Evolutionary conservation across 2,113 vertebrate species (phyloP).

Genomic region (Procavia capensis): DNA sequence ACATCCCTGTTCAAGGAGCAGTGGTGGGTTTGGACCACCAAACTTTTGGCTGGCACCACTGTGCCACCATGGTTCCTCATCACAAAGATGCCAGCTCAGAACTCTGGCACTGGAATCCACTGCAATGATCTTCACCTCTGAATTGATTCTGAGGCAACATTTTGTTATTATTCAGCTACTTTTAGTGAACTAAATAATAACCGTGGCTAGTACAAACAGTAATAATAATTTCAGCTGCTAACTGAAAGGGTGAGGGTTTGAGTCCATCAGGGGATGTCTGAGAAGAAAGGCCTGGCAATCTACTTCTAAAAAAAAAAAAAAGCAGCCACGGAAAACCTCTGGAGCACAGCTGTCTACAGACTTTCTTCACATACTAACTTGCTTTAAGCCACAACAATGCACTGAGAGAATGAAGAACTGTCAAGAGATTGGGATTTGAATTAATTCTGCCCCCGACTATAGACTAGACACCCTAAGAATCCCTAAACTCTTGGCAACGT

Average conservation of each 20-base stretch:
- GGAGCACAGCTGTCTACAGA: not conserved
- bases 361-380: not conserved
- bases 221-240: not conserved
- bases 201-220: not conserved
- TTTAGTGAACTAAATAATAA: no score
- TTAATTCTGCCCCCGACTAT: not conserved
- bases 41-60: not conserved
- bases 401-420: not conserved
- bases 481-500: slow-evolving; percentile 15
- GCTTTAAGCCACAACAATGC: not conserved
- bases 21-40: not conserved
- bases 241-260: not conserved
- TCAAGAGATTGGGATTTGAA: not conserved
- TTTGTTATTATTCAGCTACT: not conserved
- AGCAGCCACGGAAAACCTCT: not conserved
- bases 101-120: not conserved
- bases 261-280: no score
- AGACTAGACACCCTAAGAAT: not conserved
- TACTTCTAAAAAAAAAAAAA: not conserved
- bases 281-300: not conserved
- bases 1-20: not conserved
- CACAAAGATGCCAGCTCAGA: not conserved
- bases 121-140: not conserved
- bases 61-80: not conserved
- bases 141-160: not conserved